phyloP scores from a whole-genome alignment of 1,140 invertebrate species.

The Drosophila sturtevanti region DNA sequence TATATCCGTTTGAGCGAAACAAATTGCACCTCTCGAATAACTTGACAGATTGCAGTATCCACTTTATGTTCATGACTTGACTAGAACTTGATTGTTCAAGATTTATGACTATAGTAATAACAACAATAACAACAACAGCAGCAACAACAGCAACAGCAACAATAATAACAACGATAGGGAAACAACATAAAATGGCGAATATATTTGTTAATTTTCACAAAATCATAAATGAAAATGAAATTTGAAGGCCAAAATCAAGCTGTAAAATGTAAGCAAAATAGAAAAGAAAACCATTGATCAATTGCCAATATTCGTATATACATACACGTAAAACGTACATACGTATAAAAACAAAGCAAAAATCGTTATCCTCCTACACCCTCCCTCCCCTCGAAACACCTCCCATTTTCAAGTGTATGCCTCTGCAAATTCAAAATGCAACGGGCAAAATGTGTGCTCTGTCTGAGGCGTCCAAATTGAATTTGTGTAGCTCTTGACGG shows the following conservation, averaged over 20 bases:
- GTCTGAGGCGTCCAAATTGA: neutral
- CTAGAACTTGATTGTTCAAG: slow-evolving; percentile 57
- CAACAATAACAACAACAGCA: too few relatives aligned
- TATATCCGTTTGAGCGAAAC: slow-evolving; percentile 36
- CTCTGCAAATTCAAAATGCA: slow-evolving; percentile 1
- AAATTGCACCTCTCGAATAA: slow-evolving; percentile 41
- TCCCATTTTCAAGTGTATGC: slow-evolving; percentile 50
- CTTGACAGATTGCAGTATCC: slow-evolving; percentile 27
- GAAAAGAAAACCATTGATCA: slow-evolving; percentile 53
- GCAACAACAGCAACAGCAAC: too few relatives aligned
- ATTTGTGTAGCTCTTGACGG: neutral
- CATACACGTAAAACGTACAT: too few relatives aligned
- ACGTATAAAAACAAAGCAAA: slow-evolving; percentile 18
- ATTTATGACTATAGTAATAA: slow-evolving; percentile 41
- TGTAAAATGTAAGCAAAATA: slow-evolving; percentile 17
- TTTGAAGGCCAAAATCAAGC: slow-evolving; percentile 46
- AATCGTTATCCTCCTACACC: neutral
- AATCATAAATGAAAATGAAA: slow-evolving; percentile 59
- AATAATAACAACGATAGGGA: slow-evolving; percentile 24
- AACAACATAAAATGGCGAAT: slow-evolving; percentile 24
- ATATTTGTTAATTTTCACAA: slow-evolving; percentile 55
- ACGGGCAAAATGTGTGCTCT: neutral
- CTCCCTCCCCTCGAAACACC: neutral
- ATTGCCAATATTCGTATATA: slow-evolving; percentile 30
- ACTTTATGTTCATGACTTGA: slow-evolving; percentile 13